Evolutionary conservation across 2,113 vertebrate species (phyloP), one percentile per base, ranked within the genome.

Genomic region (Grammomys surdaster): DNA sequence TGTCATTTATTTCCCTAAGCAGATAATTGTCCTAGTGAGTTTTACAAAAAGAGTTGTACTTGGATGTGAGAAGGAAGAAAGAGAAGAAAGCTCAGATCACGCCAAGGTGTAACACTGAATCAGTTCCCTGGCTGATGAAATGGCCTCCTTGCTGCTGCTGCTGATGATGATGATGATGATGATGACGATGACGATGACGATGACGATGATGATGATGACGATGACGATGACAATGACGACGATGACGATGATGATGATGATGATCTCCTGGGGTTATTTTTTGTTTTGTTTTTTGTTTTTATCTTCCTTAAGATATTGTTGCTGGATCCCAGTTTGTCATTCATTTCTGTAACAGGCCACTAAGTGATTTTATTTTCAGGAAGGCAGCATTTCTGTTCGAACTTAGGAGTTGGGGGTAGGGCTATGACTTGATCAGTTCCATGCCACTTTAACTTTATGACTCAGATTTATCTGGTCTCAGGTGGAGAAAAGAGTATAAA

Each of bases 321-420:
- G 86, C 95, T 93, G 94, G 73, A 31, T 96, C 67, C 95, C 86
- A 78, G 97, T 95, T 96, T 93, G 95, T 97, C 97, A 95, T 96
- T 97, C 97, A 96, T 96, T 96, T 97, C 89, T 93, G 33, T 96
- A 96, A 96, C 93, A 93, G 96, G 78, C 78, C 92, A 96, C 96
- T 95, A 95, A 97, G 94, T 94, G 96, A 87, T 97, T 91, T 94
- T 93, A 95, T 89, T 91, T 91, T 94, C 40, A 89, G 89, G 58
- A 95, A 96, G 87, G 91, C 67, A 87, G 87, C 87, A 96, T 97
- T 96, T 94, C 77, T 96, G 72, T 89, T 51, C n/a, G 69, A n/a
- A 69, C 60, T 85, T 82, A 75, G 94, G 89, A 93, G 36, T 22
- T 43, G n/a, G n/a, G 78, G 77, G 43, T 14, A 60, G 76, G 92